Percentiles rank a stretch among this genome's conserved stretches.
These are phyloP conservation scores for Lymantria monacha DNA, from an alignment of 2,888 invertebrate genomes.

Conservation along the genomic window DNA sequence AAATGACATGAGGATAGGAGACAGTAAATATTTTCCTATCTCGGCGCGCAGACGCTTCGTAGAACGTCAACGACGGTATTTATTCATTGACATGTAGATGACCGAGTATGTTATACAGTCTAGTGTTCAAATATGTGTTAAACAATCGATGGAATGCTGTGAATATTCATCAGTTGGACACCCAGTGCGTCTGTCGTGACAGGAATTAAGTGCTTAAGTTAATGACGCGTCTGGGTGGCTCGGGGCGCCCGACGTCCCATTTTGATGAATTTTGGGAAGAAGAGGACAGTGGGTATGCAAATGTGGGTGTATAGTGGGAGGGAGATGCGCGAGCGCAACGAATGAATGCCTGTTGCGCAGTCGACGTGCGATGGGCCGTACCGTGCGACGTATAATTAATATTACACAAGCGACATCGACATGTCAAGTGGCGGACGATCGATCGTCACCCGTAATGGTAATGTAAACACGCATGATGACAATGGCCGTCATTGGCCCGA, in stretches of 20 bases:
- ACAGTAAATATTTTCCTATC: constrained; percentile 77
- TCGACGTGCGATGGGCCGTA: constrained; percentile 60
- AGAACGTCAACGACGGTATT: constrained; percentile 59
- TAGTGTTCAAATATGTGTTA: constrained; percentile 78
- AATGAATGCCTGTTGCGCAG: constrained; percentile 72
- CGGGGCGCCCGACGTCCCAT: constrained; percentile 64
- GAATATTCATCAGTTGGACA: constrained; percentile 81
- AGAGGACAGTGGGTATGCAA: constrained; percentile 70
- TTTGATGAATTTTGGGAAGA: constrained; percentile 69
- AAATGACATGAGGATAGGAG: constrained; percentile 76
- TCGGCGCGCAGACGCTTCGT: constrained; percentile 60
- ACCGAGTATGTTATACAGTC: constrained; percentile 53
- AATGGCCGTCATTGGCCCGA: constrained; percentile 61
- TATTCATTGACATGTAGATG: constrained; percentile 74
- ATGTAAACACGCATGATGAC: constrained; percentile 73
- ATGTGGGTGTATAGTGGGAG: constrained; percentile 75
- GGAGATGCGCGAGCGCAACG: constrained; percentile 71
- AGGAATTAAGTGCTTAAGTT: constrained; percentile 73
- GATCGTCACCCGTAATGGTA: constrained; percentile 76
- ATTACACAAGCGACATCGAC: constrained; percentile 68
- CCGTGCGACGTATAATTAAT: constrained; percentile 74
- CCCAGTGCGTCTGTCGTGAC: constrained; percentile 77
- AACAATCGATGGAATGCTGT: constrained; percentile 77
- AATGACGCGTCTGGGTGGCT: constrained; percentile 75
- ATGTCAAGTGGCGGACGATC: constrained; percentile 62